Conservation (phyloP, 2,888 invertebrate species). For the Lepidonotus clava region DNA sequence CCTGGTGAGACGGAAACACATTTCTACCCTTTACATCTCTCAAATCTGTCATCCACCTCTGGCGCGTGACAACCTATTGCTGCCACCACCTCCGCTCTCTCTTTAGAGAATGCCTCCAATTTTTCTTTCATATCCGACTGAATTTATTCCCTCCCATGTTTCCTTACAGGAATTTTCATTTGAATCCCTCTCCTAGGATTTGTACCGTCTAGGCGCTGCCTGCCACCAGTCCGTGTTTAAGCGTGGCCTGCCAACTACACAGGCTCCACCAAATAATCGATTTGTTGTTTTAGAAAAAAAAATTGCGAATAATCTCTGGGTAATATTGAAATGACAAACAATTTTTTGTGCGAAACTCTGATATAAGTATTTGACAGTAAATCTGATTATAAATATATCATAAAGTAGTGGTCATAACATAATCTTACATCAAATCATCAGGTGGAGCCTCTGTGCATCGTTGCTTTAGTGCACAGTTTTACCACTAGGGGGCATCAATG, state of each 20-base stretch:
- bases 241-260: background rate
- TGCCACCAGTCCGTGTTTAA: background rate
- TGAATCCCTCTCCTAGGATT: constrained; percentile 1
- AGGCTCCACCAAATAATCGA: constrained; percentile 21
- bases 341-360: too few relatives aligned
- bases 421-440: background rate
- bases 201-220: constrained; percentile 37
- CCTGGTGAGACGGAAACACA: background rate
- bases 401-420: too few relatives aligned
- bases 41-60: constrained; percentile 9
- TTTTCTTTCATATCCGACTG: background rate
- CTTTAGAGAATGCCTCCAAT: constrained; percentile 18
- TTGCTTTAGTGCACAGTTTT: background rate
- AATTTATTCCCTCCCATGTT: constrained; percentile 21
- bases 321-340: too few relatives aligned
- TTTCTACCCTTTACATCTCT: background rate
- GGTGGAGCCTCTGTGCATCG: constrained; percentile 30
- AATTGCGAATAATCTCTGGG: too few relatives aligned
- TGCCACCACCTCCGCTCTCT: background rate
- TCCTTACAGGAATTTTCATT: constrained; percentile 18
- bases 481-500: background rate
- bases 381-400: too few relatives aligned
- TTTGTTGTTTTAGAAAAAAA: too few relatives aligned
- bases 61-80: background rate
- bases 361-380: too few relatives aligned